Conservation (phyloP, 2,797 vertebrate species). For the Epinephelus awoara region DNA sequence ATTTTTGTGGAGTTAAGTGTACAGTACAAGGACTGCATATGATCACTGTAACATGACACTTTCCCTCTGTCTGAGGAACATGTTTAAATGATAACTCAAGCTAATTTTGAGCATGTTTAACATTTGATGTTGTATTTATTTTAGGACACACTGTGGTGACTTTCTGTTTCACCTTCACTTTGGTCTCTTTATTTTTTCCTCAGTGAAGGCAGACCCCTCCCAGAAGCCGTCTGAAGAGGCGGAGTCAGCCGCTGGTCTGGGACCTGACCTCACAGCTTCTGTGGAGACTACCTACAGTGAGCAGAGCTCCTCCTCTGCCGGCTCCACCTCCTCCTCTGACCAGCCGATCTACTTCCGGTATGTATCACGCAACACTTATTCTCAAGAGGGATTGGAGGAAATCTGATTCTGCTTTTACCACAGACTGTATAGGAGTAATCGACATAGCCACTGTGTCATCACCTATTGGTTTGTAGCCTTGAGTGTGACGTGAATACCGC, state of each 20-base stretch:
- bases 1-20: background rate
- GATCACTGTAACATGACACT: background rate
- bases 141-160: background rate
- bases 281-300: conserved; percentile 87
- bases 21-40: background rate
- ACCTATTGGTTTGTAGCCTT: too few relatives aligned
- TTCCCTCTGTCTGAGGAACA: background rate
- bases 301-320: conserved; percentile 85
- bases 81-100: background rate
- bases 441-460: too few relatives aligned
- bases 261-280: conserved; percentile 81
- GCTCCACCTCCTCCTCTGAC: conserved; percentile 87
- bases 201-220: conserved; percentile 83
- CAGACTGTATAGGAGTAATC: too few relatives aligned
- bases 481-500: too few relatives aligned
- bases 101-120: background rate
- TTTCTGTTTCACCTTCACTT: background rate
- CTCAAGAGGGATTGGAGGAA: background rate
- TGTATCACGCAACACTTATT: background rate
- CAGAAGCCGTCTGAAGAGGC: conserved; percentile 77
- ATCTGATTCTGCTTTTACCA: background rate
- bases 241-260: conserved; percentile 74
- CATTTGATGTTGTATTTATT: background rate
- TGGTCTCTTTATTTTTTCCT: background rate
- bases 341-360: conserved; percentile 96